Base-by-base conservation (phyloP, 2,797 vertebrate species). In the Ibycter americanus region DNA sequence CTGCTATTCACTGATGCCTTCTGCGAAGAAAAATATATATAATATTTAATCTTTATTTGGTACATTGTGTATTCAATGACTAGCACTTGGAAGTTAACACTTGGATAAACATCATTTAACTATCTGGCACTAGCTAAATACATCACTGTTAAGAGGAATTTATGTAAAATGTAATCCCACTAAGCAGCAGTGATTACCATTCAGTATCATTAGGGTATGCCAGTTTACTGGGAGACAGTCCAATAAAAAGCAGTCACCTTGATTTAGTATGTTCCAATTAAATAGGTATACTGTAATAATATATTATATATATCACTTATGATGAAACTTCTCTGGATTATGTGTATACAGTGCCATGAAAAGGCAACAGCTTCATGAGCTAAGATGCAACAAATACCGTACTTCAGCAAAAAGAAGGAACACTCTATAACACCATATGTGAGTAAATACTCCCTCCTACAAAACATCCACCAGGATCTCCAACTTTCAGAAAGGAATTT, bases 61-160 rank as follows among this genome's bases (percentile, higher is more conserved):
- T 81, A 87, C 56, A 84, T 40, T 93, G 51, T 93, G 73, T 95
- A 92, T 95, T 89, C 81, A 91, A 62, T 79, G 68, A 96, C 92
- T 79, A 94, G 63, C 61, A 78, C 38, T 85, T 87, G 73, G 36
- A 96, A 96, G 94, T 94, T 96, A 95, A 83, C 84, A 93, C 74
- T 91, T 86, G 92, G 74, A 96, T 95, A 96, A 94, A 94, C 77
- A 96, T 62, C 20, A 70, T 88, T 94, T 95, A 94, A 95, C 92
- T 95, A 81, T 85, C 83, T 94, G 89, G 90, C 68, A 89, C 65
- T 89, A 95, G 93, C 83, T 91, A 90, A 96, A 92, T 89, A 86
- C 66, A 89, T 95, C 87, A 85, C 70, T 83, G 87, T 87, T 96
- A 94, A 78, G 46, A 62, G 29, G 49, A 96, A 94, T 96, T 95